phyloP scores from a whole-genome alignment of 2,113 vertebrate species.

The Tursiops truncatus region DNA sequence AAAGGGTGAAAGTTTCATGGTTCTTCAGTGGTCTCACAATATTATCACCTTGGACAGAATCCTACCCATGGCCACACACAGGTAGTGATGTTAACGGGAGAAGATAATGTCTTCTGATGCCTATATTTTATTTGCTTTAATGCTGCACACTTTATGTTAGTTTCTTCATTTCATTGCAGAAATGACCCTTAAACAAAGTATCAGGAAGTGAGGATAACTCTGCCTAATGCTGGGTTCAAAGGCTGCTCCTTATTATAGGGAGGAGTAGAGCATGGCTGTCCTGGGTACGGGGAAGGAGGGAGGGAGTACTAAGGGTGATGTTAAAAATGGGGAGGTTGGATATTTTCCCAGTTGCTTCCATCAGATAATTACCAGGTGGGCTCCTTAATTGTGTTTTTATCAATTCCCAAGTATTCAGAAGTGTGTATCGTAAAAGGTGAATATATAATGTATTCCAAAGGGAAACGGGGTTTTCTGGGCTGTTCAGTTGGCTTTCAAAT shows the following conservation, averaged over 20 bases:
- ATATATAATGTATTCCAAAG: not conserved
- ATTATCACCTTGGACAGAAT: not conserved
- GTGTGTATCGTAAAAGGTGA: not conserved
- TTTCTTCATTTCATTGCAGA: not conserved
- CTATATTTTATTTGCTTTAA: not conserved
- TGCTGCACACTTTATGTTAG: not conserved
- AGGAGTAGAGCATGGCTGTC: accelerated
- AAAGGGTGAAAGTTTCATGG: not conserved
- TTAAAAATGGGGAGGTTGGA: not conserved
- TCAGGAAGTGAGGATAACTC: not conserved
- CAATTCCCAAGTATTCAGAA: not conserved
- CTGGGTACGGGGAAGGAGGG: not conserved
- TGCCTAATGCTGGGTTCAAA: not conserved
- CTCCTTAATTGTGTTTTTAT: not conserved
- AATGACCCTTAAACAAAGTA: not conserved
- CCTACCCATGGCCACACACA: too few species aligned
- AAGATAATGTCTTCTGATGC: not conserved
- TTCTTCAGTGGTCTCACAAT: too few species aligned
- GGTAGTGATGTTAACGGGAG: not conserved
- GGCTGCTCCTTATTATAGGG: too few species aligned
- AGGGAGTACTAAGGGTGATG: accelerated
- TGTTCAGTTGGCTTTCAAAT: not conserved
- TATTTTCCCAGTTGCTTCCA: not conserved
- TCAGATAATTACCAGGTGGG: not conserved
- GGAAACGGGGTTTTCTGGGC: not conserved